Conservation (phyloP, 2,797 vertebrate species). For the Diplodus puntazzo region DNA sequence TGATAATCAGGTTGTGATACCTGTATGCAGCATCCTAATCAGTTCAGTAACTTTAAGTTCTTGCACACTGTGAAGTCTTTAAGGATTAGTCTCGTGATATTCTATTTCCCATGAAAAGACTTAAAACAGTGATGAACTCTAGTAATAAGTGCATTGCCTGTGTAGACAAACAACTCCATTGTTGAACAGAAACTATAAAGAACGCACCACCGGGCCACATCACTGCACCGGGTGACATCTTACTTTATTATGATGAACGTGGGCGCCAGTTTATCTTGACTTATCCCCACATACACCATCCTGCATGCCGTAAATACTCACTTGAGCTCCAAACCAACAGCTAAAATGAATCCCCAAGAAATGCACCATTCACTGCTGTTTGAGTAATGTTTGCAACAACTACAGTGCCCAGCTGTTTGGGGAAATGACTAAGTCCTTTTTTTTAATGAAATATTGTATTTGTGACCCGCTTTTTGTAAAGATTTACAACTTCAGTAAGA, state of each 20-base stretch:
- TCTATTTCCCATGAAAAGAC: background rate
- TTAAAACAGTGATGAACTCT: background rate
- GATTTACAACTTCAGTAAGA: background rate
- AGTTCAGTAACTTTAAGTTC: constrained; percentile 2
- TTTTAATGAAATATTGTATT: background rate
- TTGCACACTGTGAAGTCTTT: background rate
- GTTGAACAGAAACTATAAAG: background rate
- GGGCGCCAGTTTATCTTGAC: constrained; percentile 3
- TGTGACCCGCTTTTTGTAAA: background rate
- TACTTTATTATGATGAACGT: background rate
- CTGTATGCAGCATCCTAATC: background rate
- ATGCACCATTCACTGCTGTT: background rate
- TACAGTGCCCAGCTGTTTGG: background rate
- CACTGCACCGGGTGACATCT: background rate
- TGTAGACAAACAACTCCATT: background rate
- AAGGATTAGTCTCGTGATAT: background rate
- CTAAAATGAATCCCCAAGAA: constrained; percentile 8
- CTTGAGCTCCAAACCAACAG: background rate
- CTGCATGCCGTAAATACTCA: background rate
- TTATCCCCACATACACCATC: background rate
- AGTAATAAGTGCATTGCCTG: background rate
- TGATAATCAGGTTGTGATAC: too few relatives aligned
- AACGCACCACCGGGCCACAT: background rate
- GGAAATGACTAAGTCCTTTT: background rate
- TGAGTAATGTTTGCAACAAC: background rate